These are phyloP conservation scores for Hippocampus barbouri DNA, from an alignment of 2,113 vertebrate genomes.

Conservation along the genomic window DNA sequence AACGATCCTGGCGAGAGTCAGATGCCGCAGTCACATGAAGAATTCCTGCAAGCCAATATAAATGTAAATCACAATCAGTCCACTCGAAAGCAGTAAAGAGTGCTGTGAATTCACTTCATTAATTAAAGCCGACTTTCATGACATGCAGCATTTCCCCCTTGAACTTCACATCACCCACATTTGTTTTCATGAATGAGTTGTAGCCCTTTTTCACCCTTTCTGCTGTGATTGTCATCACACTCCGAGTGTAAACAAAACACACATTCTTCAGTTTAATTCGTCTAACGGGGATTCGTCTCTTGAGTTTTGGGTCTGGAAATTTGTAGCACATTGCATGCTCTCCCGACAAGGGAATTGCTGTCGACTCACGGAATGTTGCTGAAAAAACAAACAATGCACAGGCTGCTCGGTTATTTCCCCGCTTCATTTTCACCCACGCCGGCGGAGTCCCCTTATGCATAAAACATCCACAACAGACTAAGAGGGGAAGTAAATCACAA, in stretches of 20 bases:
- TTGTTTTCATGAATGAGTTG: conserved; percentile 18
- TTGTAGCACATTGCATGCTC: conserved; percentile 42
- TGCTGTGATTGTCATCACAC: conserved; percentile 21
- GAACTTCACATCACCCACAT: not conserved
- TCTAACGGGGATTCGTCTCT: conserved; percentile 48
- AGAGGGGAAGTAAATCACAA: conserved; percentile 66
- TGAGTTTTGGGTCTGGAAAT: conserved; percentile 66
- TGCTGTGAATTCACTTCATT: not conserved
- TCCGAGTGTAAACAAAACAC: conserved; percentile 50
- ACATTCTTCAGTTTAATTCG: conserved; percentile 49
- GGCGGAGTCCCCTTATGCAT: conserved; percentile 34
- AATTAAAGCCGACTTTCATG: not conserved
- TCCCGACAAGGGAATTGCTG: conserved; percentile 68
- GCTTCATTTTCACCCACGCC: conserved; percentile 44
- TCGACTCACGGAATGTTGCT: conserved; percentile 71
- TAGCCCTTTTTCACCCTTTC: conserved; percentile 13
- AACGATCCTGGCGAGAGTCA: too few relatives aligned
- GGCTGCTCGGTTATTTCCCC: conserved; percentile 38
- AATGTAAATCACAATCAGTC: conserved; percentile 56
- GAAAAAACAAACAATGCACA: conserved; percentile 72
- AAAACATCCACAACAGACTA: conserved; percentile 54
- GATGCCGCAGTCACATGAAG: too few relatives aligned
- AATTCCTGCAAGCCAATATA: conserved; percentile 5
- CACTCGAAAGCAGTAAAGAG: not conserved
- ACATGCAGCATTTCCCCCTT: not conserved